These are phyloP conservation scores for Stylophora pistillata DNA, from an alignment of 64 coral and sea anemone species.

Conservation along the genomic window DNA sequence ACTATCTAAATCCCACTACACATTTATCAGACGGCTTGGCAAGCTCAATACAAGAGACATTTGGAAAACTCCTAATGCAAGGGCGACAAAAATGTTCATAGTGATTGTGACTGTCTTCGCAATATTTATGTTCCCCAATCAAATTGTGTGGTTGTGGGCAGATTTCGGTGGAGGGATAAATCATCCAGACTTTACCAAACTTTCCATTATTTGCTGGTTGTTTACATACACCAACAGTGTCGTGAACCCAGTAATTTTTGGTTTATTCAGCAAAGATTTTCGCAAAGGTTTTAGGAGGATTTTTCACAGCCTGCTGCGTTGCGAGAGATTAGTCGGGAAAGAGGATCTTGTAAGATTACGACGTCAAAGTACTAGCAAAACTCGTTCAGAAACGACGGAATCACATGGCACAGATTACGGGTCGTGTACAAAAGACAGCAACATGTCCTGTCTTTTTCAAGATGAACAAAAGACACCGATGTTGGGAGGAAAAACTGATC, in stretches of 20 bases:
- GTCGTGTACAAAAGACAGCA: background rate
- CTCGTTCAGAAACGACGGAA: background rate
- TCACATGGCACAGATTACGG: background rate
- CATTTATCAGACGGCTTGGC: background rate
- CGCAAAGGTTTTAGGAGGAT: slow-evolving; percentile 59
- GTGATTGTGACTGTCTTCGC: slow-evolving; percentile 50
- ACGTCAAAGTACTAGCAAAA: background rate
- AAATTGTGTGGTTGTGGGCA: slow-evolving; percentile 64
- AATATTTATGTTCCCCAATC: slow-evolving; percentile 73
- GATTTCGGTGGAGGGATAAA: slow-evolving; percentile 48
- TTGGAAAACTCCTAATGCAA: slow-evolving; percentile 36
- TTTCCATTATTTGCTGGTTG: slow-evolving; percentile 56
- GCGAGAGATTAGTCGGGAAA: background rate
- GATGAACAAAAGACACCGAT: background rate
- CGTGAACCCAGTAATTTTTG: slow-evolving; percentile 68
- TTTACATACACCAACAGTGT: slow-evolving; percentile 68
- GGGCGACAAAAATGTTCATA: slow-evolving; percentile 68
- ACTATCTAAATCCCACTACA: background rate
- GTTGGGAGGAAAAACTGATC: background rate
- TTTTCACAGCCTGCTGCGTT: slow-evolving; percentile 19
- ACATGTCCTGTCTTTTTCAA: background rate
- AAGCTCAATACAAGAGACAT: background rate
- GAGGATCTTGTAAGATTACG: background rate
- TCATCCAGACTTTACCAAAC: slow-evolving; percentile 20
- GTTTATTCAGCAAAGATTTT: slow-evolving; percentile 69